Conservation (phyloP, 92 coral and sea anemone genomes). For the Porites divaricata region DNA sequence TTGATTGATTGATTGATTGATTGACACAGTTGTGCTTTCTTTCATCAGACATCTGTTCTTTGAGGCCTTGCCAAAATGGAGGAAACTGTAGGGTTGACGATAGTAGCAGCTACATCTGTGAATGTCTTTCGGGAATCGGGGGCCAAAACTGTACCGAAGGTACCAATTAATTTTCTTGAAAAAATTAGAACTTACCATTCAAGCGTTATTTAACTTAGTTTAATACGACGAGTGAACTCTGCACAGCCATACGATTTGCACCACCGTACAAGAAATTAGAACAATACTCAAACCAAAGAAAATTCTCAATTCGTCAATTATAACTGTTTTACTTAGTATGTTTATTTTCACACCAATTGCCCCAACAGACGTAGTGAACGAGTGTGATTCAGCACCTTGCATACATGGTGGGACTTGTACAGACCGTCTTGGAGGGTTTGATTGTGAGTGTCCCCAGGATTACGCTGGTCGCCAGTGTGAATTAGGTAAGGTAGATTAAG, state of each 20-base stretch:
- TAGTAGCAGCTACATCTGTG: background rate
- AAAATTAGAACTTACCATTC: no score
- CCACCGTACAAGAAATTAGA: no score
- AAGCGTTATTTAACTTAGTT: no score
- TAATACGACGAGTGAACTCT: no score
- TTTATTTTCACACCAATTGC: no score
- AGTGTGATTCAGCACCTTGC: slow-evolving; percentile 35
- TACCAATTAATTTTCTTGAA: background rate
- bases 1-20: no score
- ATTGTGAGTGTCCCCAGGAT: slow-evolving; percentile 19
- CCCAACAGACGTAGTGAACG: slow-evolving; percentile 9
- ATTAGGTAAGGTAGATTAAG: slow-evolving; percentile 1
- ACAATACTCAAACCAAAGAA: no score
- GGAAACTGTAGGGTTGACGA: slow-evolving; percentile 18
- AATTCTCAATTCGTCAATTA: no score
- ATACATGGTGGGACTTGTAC: slow-evolving; percentile 20
- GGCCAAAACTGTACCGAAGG: slow-evolving; percentile 43
- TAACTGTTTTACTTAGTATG: no score
- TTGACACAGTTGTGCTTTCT: background rate
- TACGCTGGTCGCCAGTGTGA: slow-evolving; percentile 26
- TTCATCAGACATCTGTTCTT: slow-evolving; percentile 2
- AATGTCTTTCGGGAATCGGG: slow-evolving; percentile 26
- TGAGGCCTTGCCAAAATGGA: slow-evolving; percentile 28
- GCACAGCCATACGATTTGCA: no score
- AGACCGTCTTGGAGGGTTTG: slow-evolving; percentile 22